Evolutionary conservation across 2,113 vertebrate species (phyloP).

Genomic region (Terrapene triunguis): DNA sequence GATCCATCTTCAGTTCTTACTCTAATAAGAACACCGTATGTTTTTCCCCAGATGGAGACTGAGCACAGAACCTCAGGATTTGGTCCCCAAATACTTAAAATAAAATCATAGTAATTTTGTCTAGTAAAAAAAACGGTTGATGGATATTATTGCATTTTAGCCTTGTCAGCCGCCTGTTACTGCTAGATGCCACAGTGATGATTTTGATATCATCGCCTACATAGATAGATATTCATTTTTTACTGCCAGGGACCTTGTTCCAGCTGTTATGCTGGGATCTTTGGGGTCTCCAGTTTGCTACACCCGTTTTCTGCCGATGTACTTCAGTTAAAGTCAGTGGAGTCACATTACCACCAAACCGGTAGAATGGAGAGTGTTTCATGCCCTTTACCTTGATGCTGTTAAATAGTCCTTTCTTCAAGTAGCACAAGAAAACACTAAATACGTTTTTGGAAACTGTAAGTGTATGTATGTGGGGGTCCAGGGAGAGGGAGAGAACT

Average conservation of each 20-base stretch:
- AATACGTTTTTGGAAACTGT: neutral
- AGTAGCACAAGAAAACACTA: neutral
- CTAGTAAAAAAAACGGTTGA: neutral
- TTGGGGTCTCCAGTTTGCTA: neutral
- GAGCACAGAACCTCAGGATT: neutral
- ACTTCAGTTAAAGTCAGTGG: neutral
- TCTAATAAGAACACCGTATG: neutral
- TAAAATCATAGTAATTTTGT: neutral
- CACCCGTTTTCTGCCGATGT: neutral
- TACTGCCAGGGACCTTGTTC: neutral
- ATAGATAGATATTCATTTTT: neutral
- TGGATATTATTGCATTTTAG: neutral
- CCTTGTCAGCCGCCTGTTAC: neutral
- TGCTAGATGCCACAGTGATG: neutral
- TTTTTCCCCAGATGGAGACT: conserved; percentile 2
- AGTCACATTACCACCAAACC: neutral
- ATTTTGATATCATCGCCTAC: neutral
- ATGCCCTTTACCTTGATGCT: neutral
- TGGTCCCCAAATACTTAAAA: conserved; percentile 1
- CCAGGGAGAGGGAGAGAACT: neutral
- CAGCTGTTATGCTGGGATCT: neutral
- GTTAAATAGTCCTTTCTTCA: neutral
- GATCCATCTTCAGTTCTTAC: conserved; percentile 1
- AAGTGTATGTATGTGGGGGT: neutral
- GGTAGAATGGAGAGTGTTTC: neutral